Evolutionary conservation across 2,888 invertebrate genomes (phyloP).

Genomic region (Hoplodrina blanda): DNA sequence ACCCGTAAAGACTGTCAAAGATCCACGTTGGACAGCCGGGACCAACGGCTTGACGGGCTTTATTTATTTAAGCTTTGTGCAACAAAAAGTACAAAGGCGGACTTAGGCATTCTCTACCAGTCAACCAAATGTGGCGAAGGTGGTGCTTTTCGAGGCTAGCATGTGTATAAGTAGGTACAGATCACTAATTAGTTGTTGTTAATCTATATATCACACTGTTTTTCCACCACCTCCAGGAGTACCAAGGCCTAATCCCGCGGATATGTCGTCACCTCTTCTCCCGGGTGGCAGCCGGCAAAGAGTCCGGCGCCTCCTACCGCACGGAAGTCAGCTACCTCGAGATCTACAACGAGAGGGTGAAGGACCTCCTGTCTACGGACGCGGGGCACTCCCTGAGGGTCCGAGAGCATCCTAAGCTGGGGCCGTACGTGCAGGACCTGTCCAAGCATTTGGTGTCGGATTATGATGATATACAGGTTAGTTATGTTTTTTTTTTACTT

Average conservation of each 20-base stretch:
- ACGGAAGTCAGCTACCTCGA: slow-evolving; percentile 97
- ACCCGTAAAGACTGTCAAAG: too few relatives aligned
- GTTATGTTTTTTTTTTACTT: slow-evolving; percentile 1
- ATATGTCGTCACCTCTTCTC: slow-evolving; percentile 96
- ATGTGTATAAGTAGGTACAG: too few relatives aligned
- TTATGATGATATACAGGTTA: slow-evolving; percentile 95
- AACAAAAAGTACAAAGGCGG: too few relatives aligned
- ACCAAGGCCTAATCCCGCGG: slow-evolving; percentile 95
- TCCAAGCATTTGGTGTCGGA: slow-evolving; percentile 96
- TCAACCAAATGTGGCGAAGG: too few relatives aligned
- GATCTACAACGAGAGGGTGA: slow-evolving; percentile 96
- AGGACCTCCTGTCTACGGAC: slow-evolving; percentile 92
- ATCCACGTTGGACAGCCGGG: too few relatives aligned
- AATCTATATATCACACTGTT: neutral
- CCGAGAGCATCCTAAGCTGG: slow-evolving; percentile 94
- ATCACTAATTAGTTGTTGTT: too few relatives aligned
- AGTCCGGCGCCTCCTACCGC: slow-evolving; percentile 95
- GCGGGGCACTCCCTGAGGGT: slow-evolving; percentile 93
- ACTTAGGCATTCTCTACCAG: too few relatives aligned
- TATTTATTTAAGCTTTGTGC: too few relatives aligned
- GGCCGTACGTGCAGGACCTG: slow-evolving; percentile 96
- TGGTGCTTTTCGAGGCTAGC: too few relatives aligned
- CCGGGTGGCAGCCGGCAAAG: slow-evolving; percentile 95
- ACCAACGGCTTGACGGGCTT: too few relatives aligned
- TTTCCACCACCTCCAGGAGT: slow-evolving; percentile 87